phyloP scores from a whole-genome alignment of 1,140 invertebrate genomes.

The Zaprionus gabonicus region DNA sequence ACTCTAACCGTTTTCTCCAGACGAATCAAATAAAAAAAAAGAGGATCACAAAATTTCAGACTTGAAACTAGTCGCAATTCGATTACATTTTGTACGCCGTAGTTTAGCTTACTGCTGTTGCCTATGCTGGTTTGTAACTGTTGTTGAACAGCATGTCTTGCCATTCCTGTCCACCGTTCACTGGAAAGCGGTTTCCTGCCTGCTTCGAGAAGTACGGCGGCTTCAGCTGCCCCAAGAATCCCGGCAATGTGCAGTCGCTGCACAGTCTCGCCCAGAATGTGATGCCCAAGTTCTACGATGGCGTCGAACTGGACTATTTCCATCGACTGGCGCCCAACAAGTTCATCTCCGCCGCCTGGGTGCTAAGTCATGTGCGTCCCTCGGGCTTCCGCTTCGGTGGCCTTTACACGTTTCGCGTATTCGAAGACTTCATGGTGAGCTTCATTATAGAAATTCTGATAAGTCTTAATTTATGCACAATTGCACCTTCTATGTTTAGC shows the following conservation, averaged over 20 bases:
- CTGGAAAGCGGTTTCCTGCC: constrained; percentile 50
- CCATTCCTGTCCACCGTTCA: constrained; percentile 53
- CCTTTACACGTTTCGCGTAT: constrained; percentile 65
- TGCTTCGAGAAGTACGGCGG: constrained; percentile 67
- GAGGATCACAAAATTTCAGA: constrained; percentile 34
- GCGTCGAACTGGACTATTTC: constrained; percentile 73
- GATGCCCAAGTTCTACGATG: constrained; percentile 80
- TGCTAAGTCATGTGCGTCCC: constrained; percentile 69
- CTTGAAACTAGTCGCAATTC: constrained; percentile 4
- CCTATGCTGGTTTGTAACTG: neutral
- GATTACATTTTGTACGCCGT: constrained; percentile 8
- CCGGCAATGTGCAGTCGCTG: constrained; percentile 72
- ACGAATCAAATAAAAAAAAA: constrained; percentile 15
- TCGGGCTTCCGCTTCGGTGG: constrained; percentile 80
- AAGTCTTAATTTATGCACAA: neutral
- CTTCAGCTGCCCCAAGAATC: constrained; percentile 59
- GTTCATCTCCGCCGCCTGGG: constrained; percentile 66
- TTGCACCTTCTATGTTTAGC: constrained; percentile 29
- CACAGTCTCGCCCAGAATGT: constrained; percentile 72
- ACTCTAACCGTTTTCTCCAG: constrained; percentile 48
- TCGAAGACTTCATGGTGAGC: constrained; percentile 73
- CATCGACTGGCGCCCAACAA: constrained; percentile 75
- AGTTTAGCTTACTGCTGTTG: constrained; percentile 3
- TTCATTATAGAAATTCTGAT: neutral
- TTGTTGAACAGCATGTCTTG: constrained; percentile 54